phyloP scores from a whole-genome alignment of 2,113 vertebrate species.

The Ancistrus triradiatus region DNA sequence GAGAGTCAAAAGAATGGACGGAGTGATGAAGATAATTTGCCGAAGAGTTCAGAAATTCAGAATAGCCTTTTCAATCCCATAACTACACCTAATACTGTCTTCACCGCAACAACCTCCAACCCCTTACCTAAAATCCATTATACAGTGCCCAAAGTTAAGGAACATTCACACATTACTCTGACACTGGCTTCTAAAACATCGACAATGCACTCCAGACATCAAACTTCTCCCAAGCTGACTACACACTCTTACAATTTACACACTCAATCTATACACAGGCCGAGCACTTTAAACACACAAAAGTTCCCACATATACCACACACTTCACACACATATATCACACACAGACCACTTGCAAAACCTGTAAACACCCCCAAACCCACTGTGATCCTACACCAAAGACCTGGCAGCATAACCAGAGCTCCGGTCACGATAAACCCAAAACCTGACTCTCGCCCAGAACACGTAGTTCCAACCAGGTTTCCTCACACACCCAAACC shows the following conservation, averaged over 20 bases:
- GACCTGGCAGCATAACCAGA: not conserved
- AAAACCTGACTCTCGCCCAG: not conserved
- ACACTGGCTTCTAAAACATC: not conserved
- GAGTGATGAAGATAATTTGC: conserved; percentile 1
- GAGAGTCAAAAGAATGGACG: conserved; percentile 14
- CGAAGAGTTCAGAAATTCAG: not conserved
- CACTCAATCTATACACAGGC: not conserved
- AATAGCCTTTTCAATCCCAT: not conserved
- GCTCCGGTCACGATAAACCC: not conserved
- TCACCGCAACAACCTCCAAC: not conserved
- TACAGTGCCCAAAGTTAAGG: not conserved
- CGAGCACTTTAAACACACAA: not conserved
- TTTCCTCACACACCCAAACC: not conserved
- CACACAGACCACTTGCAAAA: too few species aligned
- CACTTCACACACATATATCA: not conserved
- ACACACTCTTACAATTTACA: not conserved
- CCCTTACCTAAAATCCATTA: not conserved
- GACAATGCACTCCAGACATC: not conserved
- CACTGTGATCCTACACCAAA: not conserved
- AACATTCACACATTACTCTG: not conserved
- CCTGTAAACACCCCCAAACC: too few species aligned
- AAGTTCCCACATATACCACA: not conserved
- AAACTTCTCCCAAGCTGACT: conserved; percentile 5
- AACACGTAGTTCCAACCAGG: not conserved
- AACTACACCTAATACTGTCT: not conserved